Evolutionary conservation across 2,113 vertebrate species (phyloP).

Genomic region (Protomyctophum bolini): DNA sequence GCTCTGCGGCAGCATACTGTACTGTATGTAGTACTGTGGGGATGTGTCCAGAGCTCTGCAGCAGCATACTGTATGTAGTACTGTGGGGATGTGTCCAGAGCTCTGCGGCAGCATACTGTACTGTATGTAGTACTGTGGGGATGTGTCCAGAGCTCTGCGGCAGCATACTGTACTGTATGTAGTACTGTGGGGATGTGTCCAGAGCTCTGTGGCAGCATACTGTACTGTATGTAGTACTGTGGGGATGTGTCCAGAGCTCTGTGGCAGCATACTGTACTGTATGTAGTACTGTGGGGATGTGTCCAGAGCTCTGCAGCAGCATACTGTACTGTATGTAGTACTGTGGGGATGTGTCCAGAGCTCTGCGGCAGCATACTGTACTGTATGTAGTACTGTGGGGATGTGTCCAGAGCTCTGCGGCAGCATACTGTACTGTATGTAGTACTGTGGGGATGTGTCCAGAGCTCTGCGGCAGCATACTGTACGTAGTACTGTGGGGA

Average conservation of each 20-base stretch:
- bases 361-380: too few relatives aligned
- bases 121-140: constrained; percentile 16
- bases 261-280: too few relatives aligned
- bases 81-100: constrained; percentile 40
- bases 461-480: too few relatives aligned
- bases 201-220: constrained; percentile 22
- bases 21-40: constrained; percentile 2
- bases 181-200: constrained; percentile 29
- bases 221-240: too few relatives aligned
- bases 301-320: constrained; percentile 36
- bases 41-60: constrained; percentile 14
- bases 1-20: constrained; percentile 3
- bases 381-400: constrained; percentile 7
- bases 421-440: neutral
- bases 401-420: constrained; percentile 39
- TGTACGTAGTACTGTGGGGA: constrained; percentile 8
- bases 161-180: too few relatives aligned
- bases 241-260: constrained; percentile 17
- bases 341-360: constrained; percentile 12
- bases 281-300: constrained; percentile 9
- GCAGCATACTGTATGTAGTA: constrained; percentile 2
- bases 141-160: neutral
- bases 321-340: neutral
- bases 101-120: neutral
- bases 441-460: constrained; percentile 13